Conservation (phyloP, 2,797 vertebrate genomes). For the Falco rusticolus region DNA sequence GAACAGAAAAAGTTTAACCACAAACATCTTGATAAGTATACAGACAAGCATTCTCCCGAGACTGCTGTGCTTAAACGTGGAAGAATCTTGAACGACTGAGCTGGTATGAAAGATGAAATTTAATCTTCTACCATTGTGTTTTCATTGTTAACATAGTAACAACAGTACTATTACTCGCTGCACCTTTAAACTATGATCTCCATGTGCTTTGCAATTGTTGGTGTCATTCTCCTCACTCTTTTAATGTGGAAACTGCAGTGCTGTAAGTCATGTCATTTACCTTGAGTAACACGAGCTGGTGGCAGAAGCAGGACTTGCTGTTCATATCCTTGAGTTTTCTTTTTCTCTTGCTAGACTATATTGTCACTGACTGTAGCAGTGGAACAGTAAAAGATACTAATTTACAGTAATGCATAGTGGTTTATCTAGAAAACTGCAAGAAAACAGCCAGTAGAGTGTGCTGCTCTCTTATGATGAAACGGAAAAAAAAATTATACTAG, state of each 20-base stretch:
- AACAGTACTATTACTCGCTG: background rate
- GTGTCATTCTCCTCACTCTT: background rate
- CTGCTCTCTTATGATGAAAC: conserved; percentile 62
- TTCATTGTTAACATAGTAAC: background rate
- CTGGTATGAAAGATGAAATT: background rate
- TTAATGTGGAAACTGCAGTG: background rate
- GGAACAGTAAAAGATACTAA: background rate
- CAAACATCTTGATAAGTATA: conserved; percentile 44
- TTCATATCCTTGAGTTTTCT: background rate
- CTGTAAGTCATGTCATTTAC: background rate
- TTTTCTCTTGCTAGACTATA: background rate
- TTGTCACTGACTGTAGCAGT: background rate
- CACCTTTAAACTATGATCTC: background rate
- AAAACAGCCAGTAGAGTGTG: conserved; percentile 74
- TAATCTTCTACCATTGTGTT: background rate
- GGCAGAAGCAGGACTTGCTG: background rate
- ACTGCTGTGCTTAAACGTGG: background rate
- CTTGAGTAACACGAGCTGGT: background rate
- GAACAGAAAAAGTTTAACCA: conserved; percentile 31
- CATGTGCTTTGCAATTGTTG: background rate
- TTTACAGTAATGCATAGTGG: background rate
- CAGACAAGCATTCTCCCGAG: conserved; percentile 16
- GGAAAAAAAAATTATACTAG: background rate
- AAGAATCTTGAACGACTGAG: background rate
- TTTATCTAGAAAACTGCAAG: conserved; percentile 23